Evolutionary conservation across 2,113 vertebrate species (phyloP).

Genomic region (Falcunculus frontatus): DNA sequence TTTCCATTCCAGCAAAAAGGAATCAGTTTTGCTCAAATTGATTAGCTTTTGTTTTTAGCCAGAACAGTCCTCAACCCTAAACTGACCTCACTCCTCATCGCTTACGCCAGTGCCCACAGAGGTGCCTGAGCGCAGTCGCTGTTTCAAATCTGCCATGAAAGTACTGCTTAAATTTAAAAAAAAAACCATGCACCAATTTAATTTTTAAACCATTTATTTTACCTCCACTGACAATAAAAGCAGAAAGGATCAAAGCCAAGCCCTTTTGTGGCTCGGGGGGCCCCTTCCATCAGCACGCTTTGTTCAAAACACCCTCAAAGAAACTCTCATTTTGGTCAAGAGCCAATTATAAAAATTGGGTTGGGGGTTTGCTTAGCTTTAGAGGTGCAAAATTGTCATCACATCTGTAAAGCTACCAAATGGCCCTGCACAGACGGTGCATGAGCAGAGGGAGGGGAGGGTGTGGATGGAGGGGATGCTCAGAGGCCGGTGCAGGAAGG

Average conservation of each 20-base stretch:
- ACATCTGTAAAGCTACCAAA: not conserved
- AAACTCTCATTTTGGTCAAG: constrained; percentile 5
- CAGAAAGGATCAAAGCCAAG: constrained; percentile 7
- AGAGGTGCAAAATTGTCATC: not conserved
- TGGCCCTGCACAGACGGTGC: rapidly evolving
- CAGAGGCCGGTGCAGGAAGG: not conserved
- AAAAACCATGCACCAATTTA: not conserved
- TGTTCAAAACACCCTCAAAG: not conserved
- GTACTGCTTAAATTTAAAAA: not conserved
- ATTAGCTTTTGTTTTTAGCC: not conserved
- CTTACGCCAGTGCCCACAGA: not conserved
- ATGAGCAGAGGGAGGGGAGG: not conserved
- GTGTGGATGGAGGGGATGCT: not conserved
- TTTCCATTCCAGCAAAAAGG: not conserved
- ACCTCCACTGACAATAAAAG: not conserved
- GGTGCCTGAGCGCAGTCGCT: rapidly evolving
- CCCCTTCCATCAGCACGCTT: not conserved
- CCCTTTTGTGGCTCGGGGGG: not conserved
- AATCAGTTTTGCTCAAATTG: not conserved
- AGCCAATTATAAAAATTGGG: constrained; percentile 17
- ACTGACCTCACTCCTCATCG: not conserved
- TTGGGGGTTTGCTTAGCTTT: not conserved
- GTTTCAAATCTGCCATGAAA: not conserved
- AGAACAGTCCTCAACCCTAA: not conserved
- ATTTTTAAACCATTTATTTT: constrained; percentile 12